Base-by-base conservation (phyloP, 2,797 vertebrate species). In the Hyperoplus immaculatus region DNA sequence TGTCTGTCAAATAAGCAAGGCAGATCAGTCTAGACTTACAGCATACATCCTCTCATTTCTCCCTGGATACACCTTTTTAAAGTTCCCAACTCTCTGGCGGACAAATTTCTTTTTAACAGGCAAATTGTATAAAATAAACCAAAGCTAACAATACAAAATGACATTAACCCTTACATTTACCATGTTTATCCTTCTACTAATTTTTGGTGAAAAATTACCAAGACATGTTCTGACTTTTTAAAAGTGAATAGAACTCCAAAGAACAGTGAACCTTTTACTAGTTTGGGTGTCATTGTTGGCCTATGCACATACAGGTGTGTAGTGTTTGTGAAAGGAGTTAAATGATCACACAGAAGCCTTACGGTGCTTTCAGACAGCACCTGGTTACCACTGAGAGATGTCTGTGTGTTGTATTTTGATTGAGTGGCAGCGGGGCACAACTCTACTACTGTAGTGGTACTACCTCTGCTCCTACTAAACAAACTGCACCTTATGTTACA, bases 1-100 rank as follows among this genome's bases (percentile, higher is more conserved):
- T 87, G 59, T 70, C 57, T 68, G 64, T 84, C 42, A 81, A 78
- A 74, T 69, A 57, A 74, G 39, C 68, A 78, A 80, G 81, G 45
- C 60, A 49, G 47, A 15, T 18, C 45, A 29, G 29, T 29, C 29
- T 29, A 29, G 29, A 29, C 29, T 29, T 29, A 29, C 29, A 29
- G 29, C 51, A 72, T 78, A 36, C 71, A 75, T 16, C 45, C 10
- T 12, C 64, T 72, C 57, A 67, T 5, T 69, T 12, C 46, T 46
- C 15, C 9, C 6, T 12, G 3, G 36, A 29, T 14, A 6, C 43
- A 50, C 11, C 8, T 38, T 36, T 51, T 50, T 69, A 16, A 53
- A 45, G 11, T 51, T 43, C 21, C 46, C 21, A 42, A 11, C 11
- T 59, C 12, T 43, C 6, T 12, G 7, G 21, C n/a, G 15, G 5